Evolutionary conservation across 2,888 invertebrate species (phyloP).

Genomic region (Lingula anatina): DNA sequence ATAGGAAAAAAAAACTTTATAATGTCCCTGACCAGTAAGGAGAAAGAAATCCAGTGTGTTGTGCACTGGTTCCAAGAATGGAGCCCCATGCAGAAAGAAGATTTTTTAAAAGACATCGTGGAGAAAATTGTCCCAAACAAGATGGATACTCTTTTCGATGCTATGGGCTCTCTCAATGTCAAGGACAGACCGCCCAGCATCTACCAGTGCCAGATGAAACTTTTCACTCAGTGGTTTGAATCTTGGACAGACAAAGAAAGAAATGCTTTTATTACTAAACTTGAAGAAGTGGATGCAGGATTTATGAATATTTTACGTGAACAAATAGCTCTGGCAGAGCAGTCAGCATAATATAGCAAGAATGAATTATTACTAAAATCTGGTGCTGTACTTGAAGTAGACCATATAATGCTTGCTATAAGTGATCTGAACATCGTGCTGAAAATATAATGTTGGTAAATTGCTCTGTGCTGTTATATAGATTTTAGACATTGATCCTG

Average conservation of each 20-base stretch:
- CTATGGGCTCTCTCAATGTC: slow-evolving; percentile 32
- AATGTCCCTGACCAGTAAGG: slow-evolving; percentile 10
- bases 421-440: too few relatives aligned
- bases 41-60: slow-evolving; percentile 37
- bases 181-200: slow-evolving; percentile 48
- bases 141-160: slow-evolving; percentile 35
- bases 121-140: slow-evolving; percentile 39
- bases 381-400: too few relatives aligned
- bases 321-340: too few relatives aligned
- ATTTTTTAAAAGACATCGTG: slow-evolving; percentile 37
- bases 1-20: too few relatives aligned
- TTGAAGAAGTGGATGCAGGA: slow-evolving; percentile 36
- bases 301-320: too few relatives aligned
- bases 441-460: too few relatives aligned
- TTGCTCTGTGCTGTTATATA: too few relatives aligned
- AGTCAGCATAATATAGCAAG: too few relatives aligned
- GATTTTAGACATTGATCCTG: too few relatives aligned
- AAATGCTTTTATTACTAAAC: slow-evolving; percentile 35
- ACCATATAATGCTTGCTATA: too few relatives aligned
- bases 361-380: too few relatives aligned
- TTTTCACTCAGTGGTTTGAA: slow-evolving; percentile 51
- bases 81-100: slow-evolving; percentile 33
- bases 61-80: slow-evolving; percentile 41
- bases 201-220: slow-evolving; percentile 52
- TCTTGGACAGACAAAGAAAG: slow-evolving; percentile 45